These are phyloP conservation scores for Apostichopus parvimensis DNA, from an alignment of 35 echinoderm and acorn worm species.

Conservation along the genomic window DNA sequence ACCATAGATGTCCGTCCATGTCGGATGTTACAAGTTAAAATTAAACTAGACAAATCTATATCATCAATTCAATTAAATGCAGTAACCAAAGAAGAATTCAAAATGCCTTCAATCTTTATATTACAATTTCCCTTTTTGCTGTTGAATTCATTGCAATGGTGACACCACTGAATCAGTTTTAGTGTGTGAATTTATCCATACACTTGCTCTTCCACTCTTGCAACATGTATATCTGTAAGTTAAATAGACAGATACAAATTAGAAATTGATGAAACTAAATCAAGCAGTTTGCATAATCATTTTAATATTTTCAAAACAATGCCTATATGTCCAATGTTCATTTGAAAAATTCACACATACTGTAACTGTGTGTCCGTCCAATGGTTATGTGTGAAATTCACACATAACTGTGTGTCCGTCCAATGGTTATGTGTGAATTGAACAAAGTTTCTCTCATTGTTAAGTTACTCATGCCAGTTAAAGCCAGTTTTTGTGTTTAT, in stretches of 20 bases:
- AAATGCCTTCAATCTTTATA: too few species aligned
- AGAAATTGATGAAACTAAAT: too few species aligned
- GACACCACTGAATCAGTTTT: not conserved
- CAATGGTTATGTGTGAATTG: conserved; percentile 52
- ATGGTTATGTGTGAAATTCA: conserved; percentile 19
- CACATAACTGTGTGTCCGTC: conserved; percentile 47
- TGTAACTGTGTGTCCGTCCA: conserved; percentile 38
- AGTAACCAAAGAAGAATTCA: too few species aligned
- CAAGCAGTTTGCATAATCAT: too few species aligned
- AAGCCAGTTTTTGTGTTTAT: conserved; percentile 6
- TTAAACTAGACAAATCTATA: not conserved
- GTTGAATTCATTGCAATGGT: too few species aligned
- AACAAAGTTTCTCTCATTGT: not conserved
- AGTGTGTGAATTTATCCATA: not conserved
- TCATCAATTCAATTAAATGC: too few species aligned
- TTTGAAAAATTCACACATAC: not conserved
- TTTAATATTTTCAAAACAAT: too few species aligned
- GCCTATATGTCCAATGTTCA: not conserved
- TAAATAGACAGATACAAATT: too few species aligned
- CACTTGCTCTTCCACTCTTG: too few species aligned
- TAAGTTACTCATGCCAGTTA: not conserved
- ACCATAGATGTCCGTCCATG: conserved; percentile 48
- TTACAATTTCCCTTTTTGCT: too few species aligned
- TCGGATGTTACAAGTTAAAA: not conserved
- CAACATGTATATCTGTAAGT: too few species aligned